Conservation (phyloP, 2,113 vertebrate genomes). For the Pavo muticus region DNA sequence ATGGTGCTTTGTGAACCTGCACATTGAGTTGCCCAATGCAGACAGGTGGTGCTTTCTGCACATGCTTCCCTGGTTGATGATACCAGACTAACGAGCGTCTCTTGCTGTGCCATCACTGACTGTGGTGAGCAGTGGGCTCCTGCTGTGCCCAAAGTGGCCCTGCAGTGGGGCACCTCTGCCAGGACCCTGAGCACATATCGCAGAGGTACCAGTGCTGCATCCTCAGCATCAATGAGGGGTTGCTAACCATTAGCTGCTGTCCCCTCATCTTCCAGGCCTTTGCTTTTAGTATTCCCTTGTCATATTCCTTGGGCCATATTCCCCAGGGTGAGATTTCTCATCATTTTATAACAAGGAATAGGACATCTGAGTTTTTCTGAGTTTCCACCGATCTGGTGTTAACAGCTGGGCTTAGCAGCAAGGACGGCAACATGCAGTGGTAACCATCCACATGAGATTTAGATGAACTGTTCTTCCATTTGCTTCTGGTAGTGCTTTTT, state of each 20-base stretch:
- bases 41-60: neutral
- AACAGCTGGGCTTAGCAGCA: neutral
- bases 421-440: neutral
- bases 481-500: constrained; percentile 19
- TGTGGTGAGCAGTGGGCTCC: neutral
- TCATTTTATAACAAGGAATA: constrained; percentile 11
- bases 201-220: neutral
- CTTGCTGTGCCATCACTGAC: neutral
- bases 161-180: neutral
- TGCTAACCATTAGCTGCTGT: neutral
- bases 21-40: neutral
- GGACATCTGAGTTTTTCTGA: neutral
- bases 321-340: constrained; percentile 3
- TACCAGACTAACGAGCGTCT: neutral
- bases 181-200: neutral
- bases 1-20: neutral
- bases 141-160: neutral
- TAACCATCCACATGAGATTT: neutral
- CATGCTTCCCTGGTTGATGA: neutral
- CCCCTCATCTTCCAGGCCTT: neutral
- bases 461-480: constrained; percentile 24
- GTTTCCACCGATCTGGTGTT: neutral
- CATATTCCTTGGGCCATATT: neutral
- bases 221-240: neutral
- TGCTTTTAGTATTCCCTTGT: constrained; percentile 2